A percentile compares a stretch with the other conserved stretches of the same genome.
phyloP scores from a whole-genome alignment of 2,113 vertebrate species.

The Rhagologus leucostigma region DNA sequence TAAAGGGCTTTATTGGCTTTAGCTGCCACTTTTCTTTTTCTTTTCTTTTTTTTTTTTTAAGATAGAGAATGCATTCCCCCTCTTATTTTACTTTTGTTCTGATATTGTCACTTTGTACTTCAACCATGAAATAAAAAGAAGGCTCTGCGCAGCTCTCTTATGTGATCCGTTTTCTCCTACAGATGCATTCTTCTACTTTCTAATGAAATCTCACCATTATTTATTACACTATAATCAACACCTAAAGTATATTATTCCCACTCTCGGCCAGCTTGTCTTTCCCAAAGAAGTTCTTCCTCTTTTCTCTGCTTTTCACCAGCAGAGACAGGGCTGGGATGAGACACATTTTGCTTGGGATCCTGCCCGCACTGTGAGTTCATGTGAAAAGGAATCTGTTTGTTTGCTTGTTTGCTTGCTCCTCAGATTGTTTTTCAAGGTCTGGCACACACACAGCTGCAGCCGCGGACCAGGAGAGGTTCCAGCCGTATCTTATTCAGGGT shows the following conservation, averaged over 20 bases:
- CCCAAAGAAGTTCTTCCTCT: conserved; percentile 30
- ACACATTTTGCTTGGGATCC: conserved; percentile 49
- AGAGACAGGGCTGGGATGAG: conserved; percentile 22
- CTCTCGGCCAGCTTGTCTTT: not conserved
- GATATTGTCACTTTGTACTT: conserved; percentile 17
- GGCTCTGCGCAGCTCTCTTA: not conserved
- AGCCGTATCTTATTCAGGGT: not conserved
- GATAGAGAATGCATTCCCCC: not conserved
- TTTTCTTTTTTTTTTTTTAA: not conserved
- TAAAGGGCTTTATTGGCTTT: conserved; percentile 76
- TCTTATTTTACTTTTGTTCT: conserved; percentile 17
- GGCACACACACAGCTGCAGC: conserved; percentile 8
- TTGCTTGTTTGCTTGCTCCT: conserved; percentile 48
- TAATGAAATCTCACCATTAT: not conserved
- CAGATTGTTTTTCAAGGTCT: conserved; percentile 47
- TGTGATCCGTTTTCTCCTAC: not conserved
- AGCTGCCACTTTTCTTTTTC: conserved; percentile 12
- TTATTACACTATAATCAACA: not conserved
- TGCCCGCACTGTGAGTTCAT: conserved; percentile 33
- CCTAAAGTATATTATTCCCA: not conserved
- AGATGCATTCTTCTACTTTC: not conserved
- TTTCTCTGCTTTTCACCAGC: conserved; percentile 37
- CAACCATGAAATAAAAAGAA: conserved; percentile 13
- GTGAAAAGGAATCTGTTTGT: conserved; percentile 55
- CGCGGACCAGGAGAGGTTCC: not conserved